Conservation (phyloP, 2,888 invertebrate species). For the Nysson spinosus region DNA sequence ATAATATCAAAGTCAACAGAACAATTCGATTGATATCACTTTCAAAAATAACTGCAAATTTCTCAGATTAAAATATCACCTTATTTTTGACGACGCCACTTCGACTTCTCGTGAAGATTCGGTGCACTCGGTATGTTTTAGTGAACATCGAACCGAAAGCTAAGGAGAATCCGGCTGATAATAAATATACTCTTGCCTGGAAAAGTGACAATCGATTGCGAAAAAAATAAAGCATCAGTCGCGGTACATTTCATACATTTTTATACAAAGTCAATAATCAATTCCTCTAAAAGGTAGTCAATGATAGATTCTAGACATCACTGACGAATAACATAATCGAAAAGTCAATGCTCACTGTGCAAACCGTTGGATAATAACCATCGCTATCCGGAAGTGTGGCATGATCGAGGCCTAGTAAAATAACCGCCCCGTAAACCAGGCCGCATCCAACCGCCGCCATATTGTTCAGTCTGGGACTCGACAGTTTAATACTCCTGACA, state of each 20-base stretch:
- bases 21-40: no score
- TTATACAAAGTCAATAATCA: not conserved
- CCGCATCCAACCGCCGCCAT: slow-evolving; percentile 94
- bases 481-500: slow-evolving; percentile 91
- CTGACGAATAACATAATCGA: not conserved
- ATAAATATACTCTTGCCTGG: slow-evolving; percentile 91
- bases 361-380: slow-evolving; percentile 88
- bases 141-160: slow-evolving; percentile 97
- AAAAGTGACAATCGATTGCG: slow-evolving; percentile 55
- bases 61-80: no score
- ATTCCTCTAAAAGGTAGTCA: not conserved
- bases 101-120: slow-evolving; percentile 91
- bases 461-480: slow-evolving; percentile 94
- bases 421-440: slow-evolving; percentile 92
- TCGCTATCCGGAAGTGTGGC: slow-evolving; percentile 84
- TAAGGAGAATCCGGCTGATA: slow-evolving; percentile 93
- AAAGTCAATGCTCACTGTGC: slow-evolving; percentile 84
- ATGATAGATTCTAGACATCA: no score
- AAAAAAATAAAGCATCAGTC: no score
- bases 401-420: slow-evolving; percentile 90
- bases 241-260: no score
- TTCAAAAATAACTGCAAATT: no score
- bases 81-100: slow-evolving; percentile 93
- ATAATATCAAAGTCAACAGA: no score
- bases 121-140: slow-evolving; percentile 94